These are phyloP conservation scores for Pyrrhia umbra DNA, from an alignment of 2,888 invertebrate genomes.

Conservation along the genomic window DNA sequence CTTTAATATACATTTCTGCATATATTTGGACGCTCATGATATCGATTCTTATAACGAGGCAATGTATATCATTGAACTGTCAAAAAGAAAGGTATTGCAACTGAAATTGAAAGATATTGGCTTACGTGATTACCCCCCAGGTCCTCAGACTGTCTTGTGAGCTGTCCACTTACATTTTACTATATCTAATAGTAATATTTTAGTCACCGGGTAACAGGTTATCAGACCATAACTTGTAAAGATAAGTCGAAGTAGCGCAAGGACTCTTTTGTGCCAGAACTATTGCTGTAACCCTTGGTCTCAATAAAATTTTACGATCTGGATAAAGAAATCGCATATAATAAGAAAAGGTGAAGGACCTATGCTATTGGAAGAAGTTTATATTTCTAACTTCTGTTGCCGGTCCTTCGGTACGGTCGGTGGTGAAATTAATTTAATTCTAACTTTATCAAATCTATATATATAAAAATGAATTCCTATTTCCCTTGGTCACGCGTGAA, in stretches of 20 bases:
- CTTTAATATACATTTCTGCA: too few relatives aligned
- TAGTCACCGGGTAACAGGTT: background rate
- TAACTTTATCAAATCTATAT: too few relatives aligned
- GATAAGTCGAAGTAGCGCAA: constrained; percentile 22
- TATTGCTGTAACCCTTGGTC: constrained; percentile 8
- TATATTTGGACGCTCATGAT: too few relatives aligned
- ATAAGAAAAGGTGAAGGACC: background rate
- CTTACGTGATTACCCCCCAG: too few relatives aligned
- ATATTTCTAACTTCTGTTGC: background rate
- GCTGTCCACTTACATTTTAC: too few relatives aligned
- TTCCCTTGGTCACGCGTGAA: too few relatives aligned
- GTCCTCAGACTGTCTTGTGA: too few relatives aligned
- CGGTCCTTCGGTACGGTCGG: background rate
- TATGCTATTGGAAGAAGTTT: background rate
- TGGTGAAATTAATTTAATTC: background rate
- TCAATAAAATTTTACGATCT: constrained; percentile 14
- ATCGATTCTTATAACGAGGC: too few relatives aligned
- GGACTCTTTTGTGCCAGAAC: constrained; percentile 1
- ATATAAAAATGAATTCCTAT: too few relatives aligned
- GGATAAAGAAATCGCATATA: constrained; percentile 2
- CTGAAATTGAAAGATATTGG: too few relatives aligned
- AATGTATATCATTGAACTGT: too few relatives aligned
- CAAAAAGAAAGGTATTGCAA: too few relatives aligned
- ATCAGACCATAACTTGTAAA: constrained; percentile 12
- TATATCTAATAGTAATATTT: background rate